phyloP scores from a whole-genome alignment of 2,888 invertebrate genomes.

The Bembecia ichneumoniformis region DNA sequence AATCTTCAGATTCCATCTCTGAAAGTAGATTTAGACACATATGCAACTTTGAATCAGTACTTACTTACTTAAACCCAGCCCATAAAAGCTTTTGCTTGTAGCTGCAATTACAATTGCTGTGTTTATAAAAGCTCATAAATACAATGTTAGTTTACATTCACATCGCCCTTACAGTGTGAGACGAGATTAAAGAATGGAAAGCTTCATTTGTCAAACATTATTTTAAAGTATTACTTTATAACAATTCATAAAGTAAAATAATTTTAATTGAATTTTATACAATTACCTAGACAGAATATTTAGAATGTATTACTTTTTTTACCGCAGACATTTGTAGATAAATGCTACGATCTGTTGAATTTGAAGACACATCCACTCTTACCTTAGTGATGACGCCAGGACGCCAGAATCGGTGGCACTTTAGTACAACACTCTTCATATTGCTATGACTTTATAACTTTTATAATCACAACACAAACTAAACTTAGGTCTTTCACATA shows the following conservation, averaged over 20 bases:
- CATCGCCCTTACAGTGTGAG: neutral
- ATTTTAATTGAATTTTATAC: too few species aligned
- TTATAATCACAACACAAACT: slow-evolving; percentile 67
- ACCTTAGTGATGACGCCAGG: slow-evolving; percentile 68
- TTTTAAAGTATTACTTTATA: too few species aligned
- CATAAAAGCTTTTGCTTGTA: slow-evolving; percentile 14
- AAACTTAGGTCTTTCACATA: slow-evolving; percentile 70
- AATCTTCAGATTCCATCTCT: slow-evolving; percentile 76
- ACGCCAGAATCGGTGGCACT: slow-evolving; percentile 69
- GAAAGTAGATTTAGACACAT: slow-evolving; percentile 31
- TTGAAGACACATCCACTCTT: slow-evolving; percentile 72
- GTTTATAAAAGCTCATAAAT: neutral
- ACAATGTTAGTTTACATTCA: slow-evolving; percentile 7
- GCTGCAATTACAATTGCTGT: slow-evolving; percentile 3
- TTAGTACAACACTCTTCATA: slow-evolving; percentile 66
- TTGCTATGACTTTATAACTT: slow-evolving; percentile 62
- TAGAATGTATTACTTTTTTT: neutral
- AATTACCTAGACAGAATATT: neutral
- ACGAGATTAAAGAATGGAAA: too few species aligned
- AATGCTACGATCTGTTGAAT: slow-evolving; percentile 66
- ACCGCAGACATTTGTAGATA: slow-evolving; percentile 20
- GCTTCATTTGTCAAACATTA: too few species aligned
- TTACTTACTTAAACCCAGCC: slow-evolving; percentile 20
- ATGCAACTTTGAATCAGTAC: slow-evolving; percentile 16
- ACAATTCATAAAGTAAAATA: too few species aligned